These are phyloP conservation scores for Pocota personata DNA, from an alignment of 2,888 invertebrate species.

Conservation along the genomic window DNA sequence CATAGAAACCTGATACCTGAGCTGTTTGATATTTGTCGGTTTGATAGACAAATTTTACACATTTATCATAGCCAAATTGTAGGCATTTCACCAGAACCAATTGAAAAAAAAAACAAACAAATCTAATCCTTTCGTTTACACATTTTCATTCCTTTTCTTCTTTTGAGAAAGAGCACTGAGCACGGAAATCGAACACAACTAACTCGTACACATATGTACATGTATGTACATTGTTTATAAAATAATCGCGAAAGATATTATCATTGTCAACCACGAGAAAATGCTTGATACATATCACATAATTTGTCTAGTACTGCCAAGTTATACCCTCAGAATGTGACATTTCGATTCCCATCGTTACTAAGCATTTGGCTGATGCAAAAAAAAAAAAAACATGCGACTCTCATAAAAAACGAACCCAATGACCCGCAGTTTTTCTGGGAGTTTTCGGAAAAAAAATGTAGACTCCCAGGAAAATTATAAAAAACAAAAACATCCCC, in stretches of 20 bases:
- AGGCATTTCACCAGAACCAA: too few species aligned
- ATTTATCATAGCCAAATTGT: too few species aligned
- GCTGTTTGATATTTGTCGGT: neutral
- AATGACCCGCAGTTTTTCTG: constrained; percentile 48
- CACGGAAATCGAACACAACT: too few species aligned
- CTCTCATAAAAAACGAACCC: neutral
- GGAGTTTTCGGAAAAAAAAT: constrained; percentile 17
- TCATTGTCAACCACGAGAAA: neutral
- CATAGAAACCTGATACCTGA: too few species aligned
- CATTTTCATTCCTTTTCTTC: too few species aligned
- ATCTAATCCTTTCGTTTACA: too few species aligned
- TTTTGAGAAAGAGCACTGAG: too few species aligned
- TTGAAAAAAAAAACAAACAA: too few species aligned
- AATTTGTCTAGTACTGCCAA: neutral
- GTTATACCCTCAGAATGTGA: constrained; percentile 19
- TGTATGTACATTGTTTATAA: too few species aligned
- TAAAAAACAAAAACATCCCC: neutral
- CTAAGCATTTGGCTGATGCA: constrained; percentile 8
- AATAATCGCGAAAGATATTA: constrained; percentile 11
- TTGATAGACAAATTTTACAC: too few species aligned
- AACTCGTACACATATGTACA: too few species aligned
- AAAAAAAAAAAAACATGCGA: neutral
- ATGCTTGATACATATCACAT: neutral
- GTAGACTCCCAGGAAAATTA: neutral
- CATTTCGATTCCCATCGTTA: constrained; percentile 35